phyloP scores from a whole-genome alignment of 2,113 vertebrate genomes.

The Rafetus swinhoei region DNA sequence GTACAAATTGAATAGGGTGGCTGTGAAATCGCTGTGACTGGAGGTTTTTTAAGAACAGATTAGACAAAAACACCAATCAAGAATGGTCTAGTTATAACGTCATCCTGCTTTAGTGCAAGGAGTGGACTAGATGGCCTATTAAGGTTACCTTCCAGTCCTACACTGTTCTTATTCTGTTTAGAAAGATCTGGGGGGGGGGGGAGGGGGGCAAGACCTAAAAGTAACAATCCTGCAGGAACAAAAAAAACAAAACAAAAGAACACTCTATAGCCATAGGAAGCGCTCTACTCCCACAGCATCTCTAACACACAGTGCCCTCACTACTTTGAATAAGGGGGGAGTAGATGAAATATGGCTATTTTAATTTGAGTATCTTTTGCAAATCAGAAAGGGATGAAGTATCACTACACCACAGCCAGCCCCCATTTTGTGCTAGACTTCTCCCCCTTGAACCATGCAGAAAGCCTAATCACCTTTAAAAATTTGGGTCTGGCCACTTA shows the following conservation, averaged over 20 bases:
- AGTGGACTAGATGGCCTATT: background rate
- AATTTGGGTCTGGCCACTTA: background rate
- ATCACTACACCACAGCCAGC: background rate
- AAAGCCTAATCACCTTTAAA: background rate
- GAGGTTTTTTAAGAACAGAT: background rate
- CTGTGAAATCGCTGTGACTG: background rate
- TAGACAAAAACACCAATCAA: background rate
- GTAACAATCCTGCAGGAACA: accelerated
- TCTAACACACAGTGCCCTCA: background rate
- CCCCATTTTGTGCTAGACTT: background rate
- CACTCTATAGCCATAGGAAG: background rate
- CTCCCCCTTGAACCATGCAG: background rate
- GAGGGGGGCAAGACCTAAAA: accelerated
- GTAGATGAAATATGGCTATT: background rate
- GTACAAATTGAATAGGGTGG: background rate
- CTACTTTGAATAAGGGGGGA: accelerated
- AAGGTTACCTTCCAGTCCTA: background rate
- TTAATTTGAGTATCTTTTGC: accelerated
- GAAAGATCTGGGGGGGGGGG: no score
- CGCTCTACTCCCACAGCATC: accelerated
- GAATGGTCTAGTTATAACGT: background rate
- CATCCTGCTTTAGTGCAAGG: background rate
- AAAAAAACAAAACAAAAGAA: no score
- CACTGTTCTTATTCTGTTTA: background rate
- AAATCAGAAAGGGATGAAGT: background rate